Conservation (phyloP, 2,888 invertebrate species). For the Nycteola revayana region DNA sequence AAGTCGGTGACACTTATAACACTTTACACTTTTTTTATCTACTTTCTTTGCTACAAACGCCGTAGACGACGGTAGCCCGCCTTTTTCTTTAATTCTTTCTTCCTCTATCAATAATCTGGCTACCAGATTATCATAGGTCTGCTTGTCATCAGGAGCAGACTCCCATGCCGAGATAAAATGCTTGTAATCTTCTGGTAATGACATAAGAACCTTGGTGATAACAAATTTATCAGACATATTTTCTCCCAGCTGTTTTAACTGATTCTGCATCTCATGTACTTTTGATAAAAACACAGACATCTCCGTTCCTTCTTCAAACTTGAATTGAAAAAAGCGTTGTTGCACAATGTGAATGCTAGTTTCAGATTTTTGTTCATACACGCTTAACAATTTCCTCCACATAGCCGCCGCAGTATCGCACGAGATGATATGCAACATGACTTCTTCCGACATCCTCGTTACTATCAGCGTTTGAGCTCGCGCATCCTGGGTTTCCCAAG, state of each 20-base stretch:
- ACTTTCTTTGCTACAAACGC: background rate
- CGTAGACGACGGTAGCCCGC: background rate
- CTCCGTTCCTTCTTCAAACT: slow-evolving; percentile 9
- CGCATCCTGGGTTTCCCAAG: background rate
- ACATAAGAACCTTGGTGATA: slow-evolving; percentile 31
- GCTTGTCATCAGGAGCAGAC: slow-evolving; percentile 28
- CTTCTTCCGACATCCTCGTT: background rate
- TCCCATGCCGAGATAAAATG: slow-evolving; percentile 46
- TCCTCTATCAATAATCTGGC: slow-evolving; percentile 30
- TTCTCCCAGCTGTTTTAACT: slow-evolving; percentile 34
- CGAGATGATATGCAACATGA: background rate
- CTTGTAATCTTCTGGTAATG: slow-evolving; percentile 28
- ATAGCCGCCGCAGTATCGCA: background rate
- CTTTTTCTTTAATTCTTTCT: slow-evolving; percentile 24
- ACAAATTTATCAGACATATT: slow-evolving; percentile 30
- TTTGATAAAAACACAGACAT: slow-evolving; percentile 36
- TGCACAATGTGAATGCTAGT: slow-evolving; percentile 1
- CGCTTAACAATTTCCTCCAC: background rate
- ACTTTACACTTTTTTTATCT: slow-evolving; percentile 1
- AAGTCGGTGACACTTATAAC: background rate
- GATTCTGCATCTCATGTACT: slow-evolving; percentile 31
- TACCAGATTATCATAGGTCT: slow-evolving; percentile 26
- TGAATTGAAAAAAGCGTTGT: background rate
- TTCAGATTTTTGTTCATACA: background rate
- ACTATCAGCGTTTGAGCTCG: background rate